phyloP scores from a whole-genome alignment of 2,797 vertebrate species.

The Platyrinchus mystaceus region DNA sequence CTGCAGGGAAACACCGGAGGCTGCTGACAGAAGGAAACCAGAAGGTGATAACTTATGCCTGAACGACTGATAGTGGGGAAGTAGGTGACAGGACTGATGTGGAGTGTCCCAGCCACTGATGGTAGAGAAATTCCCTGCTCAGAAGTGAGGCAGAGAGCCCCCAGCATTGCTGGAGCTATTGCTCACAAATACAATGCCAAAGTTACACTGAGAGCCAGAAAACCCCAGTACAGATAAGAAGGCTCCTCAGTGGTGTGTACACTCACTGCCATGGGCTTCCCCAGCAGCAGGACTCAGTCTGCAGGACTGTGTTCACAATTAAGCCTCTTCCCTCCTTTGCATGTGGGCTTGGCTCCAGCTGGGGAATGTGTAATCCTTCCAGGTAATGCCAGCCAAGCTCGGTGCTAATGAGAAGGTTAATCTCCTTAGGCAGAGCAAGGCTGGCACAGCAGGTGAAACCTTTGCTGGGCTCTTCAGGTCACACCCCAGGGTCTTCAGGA shows the following conservation, averaged over 20 bases:
- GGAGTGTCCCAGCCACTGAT: background rate
- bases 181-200: background rate
- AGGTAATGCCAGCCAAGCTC: background rate
- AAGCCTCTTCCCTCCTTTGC: background rate
- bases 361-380: background rate
- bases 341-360: background rate
- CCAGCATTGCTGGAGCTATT: background rate
- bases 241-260: background rate
- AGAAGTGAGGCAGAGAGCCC: background rate
- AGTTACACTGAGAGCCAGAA: background rate
- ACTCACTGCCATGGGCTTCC: background rate
- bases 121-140: background rate
- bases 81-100: background rate
- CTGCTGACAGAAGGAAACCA: background rate
- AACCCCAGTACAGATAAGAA: background rate
- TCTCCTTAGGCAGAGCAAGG: background rate
- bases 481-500: background rate
- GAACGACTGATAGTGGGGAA: background rate
- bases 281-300: background rate
- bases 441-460: background rate
- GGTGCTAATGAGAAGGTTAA: background rate
- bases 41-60: background rate
- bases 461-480: background rate
- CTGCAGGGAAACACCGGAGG: background rate
- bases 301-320: background rate